A percentile compares a stretch with the other conserved stretches of the same genome.
Conservation (phyloP, 2,797 vertebrate species). For the Sebastes matsubarae region DNA sequence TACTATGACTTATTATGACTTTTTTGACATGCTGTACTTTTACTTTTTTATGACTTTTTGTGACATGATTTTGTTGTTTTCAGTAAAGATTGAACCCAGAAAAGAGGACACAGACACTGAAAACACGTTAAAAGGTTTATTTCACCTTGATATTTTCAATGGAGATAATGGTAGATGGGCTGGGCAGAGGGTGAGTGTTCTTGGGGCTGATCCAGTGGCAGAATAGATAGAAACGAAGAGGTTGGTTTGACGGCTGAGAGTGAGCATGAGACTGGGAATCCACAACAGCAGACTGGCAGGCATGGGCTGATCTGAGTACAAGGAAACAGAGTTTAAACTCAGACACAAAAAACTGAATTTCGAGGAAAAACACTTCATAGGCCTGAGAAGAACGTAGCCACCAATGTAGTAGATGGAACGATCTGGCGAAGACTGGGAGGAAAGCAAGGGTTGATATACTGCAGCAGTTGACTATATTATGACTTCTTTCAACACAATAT, state of each 20-base stretch:
- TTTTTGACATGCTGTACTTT: no score
- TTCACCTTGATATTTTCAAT: background rate
- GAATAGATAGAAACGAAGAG: background rate
- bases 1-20: no score
- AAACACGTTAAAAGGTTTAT: background rate
- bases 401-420: background rate
- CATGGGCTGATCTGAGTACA: background rate
- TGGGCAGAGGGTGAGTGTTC: background rate
- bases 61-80: no score
- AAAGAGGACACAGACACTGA: background rate
- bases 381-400: rapidly evolving
- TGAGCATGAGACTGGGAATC: background rate
- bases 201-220: background rate
- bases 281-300: background rate
- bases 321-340: background rate
- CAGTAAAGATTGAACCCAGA: background rate
- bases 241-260: background rate
- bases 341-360: background rate
- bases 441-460: background rate
- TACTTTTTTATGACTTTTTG: no score
- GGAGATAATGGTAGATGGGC: background rate
- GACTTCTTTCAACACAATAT: no score
- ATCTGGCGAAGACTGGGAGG: background rate
- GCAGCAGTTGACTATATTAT: background rate
- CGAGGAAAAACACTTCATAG: background rate